phyloP scores from a whole-genome alignment of 2,797 vertebrate genomes.

The Cirrhinus molitorella region DNA sequence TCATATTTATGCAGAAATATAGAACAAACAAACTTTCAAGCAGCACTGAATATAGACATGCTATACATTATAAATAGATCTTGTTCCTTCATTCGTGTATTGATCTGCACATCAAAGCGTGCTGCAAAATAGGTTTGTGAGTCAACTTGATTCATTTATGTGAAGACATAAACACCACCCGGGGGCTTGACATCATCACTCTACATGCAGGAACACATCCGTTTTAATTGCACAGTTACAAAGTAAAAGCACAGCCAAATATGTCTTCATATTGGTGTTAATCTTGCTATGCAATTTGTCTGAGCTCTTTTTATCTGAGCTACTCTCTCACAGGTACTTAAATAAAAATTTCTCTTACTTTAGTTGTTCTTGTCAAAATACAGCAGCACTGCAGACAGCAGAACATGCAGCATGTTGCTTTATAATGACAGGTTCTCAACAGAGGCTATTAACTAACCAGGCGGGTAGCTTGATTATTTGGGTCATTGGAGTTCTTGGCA shows the following conservation, averaged over 20 bases:
- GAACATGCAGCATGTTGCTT: slow-evolving; percentile 43
- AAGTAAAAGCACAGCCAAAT: slow-evolving; percentile 28
- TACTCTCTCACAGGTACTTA: neutral
- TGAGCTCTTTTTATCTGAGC: slow-evolving; percentile 18
- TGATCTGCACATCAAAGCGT: slow-evolving; percentile 9
- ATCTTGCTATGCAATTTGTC: slow-evolving; percentile 27
- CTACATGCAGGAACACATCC: slow-evolving; percentile 35
- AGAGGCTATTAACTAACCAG: neutral
- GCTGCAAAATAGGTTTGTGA: slow-evolving; percentile 46
- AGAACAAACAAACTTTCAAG: too few relatives aligned
- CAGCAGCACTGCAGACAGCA: neutral
- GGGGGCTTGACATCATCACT: slow-evolving; percentile 39
- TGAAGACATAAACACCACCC: slow-evolving; percentile 28
- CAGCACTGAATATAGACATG: neutral
- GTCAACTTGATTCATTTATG: slow-evolving; percentile 50
- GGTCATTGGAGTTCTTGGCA: slow-evolving; percentile 58
- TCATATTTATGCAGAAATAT: too few relatives aligned
- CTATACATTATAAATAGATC: neutral
- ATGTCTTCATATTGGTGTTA: slow-evolving; percentile 19
- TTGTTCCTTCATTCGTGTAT: neutral
- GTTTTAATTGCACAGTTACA: slow-evolving; percentile 19
- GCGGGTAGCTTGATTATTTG: slow-evolving; percentile 55
- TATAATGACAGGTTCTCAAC: slow-evolving; percentile 46
- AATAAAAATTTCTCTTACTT: neutral
- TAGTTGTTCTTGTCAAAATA: neutral